These are phyloP conservation scores for Hepsetus odoe DNA, from an alignment of 2,113 vertebrate species.

Conservation along the genomic window DNA sequence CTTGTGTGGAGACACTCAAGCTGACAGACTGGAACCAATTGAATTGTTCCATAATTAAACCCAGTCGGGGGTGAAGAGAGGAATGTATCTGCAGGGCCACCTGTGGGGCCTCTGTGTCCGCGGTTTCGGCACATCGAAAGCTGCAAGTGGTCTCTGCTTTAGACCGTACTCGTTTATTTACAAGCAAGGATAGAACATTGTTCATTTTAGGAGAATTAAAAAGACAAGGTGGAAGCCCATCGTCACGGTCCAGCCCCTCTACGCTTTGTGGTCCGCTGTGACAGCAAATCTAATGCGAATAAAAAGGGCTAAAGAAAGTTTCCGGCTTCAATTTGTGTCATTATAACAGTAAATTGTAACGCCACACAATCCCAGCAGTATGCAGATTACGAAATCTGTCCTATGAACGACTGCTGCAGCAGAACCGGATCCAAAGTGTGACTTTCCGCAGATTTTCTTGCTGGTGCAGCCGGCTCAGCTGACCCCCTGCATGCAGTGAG, in stretches of 20 bases:
- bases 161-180: too few relatives aligned
- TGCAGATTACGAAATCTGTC: not conserved
- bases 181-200: not conserved
- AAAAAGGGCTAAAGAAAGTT: not conserved
- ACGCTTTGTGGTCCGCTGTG: not conserved
- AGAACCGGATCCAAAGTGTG: not conserved
- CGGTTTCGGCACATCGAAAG: too few relatives aligned
- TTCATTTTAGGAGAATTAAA: too few relatives aligned
- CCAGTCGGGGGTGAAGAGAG: constrained; percentile 1
- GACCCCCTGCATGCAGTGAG: not conserved
- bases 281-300: too few relatives aligned
- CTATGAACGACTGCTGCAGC: not conserved
- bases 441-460: not conserved
- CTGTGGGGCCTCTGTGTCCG: not conserved
- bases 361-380: not conserved
- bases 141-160: too few relatives aligned
- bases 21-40: constrained; percentile 35
- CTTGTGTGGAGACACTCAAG: not conserved
- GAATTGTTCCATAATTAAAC: constrained; percentile 35
- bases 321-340: not conserved
- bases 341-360: not conserved
- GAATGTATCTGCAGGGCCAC: constrained; percentile 7
- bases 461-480: not conserved
- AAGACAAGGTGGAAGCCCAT: not conserved
- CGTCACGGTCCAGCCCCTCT: not conserved